Conservation (phyloP, 2,888 invertebrate species). For the Scaptodrosophila latifasciaeformis region DNA sequence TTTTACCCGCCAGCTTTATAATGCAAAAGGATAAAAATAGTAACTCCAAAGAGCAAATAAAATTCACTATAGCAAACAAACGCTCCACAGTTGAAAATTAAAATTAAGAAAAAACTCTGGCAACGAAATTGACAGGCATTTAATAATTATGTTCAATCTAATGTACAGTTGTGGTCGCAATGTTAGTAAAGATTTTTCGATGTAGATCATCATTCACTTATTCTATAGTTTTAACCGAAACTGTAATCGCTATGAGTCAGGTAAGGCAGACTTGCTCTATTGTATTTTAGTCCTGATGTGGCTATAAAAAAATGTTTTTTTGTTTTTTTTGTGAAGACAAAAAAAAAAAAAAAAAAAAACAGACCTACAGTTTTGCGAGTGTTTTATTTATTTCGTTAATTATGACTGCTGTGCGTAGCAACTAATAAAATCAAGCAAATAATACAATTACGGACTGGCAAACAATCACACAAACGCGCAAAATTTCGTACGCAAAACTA, state of each 20-base stretch:
- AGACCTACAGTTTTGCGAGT: slow-evolving; percentile 45
- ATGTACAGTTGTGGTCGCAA: too few relatives aligned
- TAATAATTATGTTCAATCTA: too few relatives aligned
- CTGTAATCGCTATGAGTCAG: too few relatives aligned
- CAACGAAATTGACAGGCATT: too few relatives aligned
- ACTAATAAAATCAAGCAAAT: slow-evolving; percentile 64
- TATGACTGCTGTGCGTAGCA: slow-evolving; percentile 41
- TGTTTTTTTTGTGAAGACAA: slow-evolving; percentile 11
- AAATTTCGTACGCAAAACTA: slow-evolving; percentile 51
- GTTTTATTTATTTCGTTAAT: slow-evolving; percentile 68
- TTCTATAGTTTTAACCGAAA: too few relatives aligned
- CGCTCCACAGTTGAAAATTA: slow-evolving; percentile 45
- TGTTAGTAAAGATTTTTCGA: too few relatives aligned
- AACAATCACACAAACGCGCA: too few relatives aligned
- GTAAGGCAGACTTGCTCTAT: too few relatives aligned
- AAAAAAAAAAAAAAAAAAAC: not conserved
- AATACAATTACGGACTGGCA: slow-evolving; percentile 55
- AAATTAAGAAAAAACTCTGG: slow-evolving; percentile 43
- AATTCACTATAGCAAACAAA: slow-evolving; percentile 31
- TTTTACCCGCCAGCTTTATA: slow-evolving; percentile 65
- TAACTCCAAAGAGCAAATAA: too few relatives aligned
- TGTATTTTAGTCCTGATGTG: too few relatives aligned
- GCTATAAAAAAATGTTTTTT: too few relatives aligned
- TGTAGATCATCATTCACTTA: too few relatives aligned
- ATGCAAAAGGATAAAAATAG: slow-evolving; percentile 36